Conservation (phyloP, 2,888 invertebrate species). For the Tetheella fluctuosa region DNA sequence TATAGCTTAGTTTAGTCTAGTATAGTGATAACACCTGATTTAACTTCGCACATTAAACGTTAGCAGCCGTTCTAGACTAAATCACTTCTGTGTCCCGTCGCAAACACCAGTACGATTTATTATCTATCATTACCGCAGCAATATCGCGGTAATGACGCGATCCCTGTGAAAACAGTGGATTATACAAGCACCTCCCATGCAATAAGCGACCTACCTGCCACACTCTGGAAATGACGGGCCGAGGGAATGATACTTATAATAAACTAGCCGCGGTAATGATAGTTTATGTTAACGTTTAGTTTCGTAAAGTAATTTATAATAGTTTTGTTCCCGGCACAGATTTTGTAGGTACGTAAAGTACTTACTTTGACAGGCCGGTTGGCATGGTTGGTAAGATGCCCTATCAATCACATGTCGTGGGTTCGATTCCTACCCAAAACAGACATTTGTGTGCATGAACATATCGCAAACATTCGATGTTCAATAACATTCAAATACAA, state of each 20-base stretch:
- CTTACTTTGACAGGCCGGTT: too few relatives aligned
- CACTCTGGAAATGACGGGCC: constrained; percentile 22
- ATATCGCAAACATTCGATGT: too few relatives aligned
- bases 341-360: too few relatives aligned
- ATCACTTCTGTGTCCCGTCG: constrained; percentile 40
- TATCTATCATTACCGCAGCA: constrained; percentile 64
- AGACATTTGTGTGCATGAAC: too few relatives aligned
- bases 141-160: constrained; percentile 68
- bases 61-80: constrained; percentile 33
- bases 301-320: background rate
- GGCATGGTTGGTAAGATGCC: too few relatives aligned
- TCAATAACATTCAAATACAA: too few relatives aligned
- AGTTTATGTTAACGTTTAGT: background rate
- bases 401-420: too few relatives aligned
- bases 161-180: constrained; percentile 49
- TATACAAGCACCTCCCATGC: constrained; percentile 47
- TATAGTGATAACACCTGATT: constrained; percentile 13
- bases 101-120: constrained; percentile 56
- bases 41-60: constrained; percentile 9
- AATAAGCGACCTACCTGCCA: constrained; percentile 34
- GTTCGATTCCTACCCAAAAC: too few relatives aligned
- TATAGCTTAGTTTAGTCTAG: constrained; percentile 13
- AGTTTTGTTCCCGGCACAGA: too few relatives aligned
- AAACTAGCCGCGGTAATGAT: constrained; percentile 1
- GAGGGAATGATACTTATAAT: background rate